phyloP scores from a whole-genome alignment of 2,888 invertebrate species.

The Sclerodermus sp. region DNA sequence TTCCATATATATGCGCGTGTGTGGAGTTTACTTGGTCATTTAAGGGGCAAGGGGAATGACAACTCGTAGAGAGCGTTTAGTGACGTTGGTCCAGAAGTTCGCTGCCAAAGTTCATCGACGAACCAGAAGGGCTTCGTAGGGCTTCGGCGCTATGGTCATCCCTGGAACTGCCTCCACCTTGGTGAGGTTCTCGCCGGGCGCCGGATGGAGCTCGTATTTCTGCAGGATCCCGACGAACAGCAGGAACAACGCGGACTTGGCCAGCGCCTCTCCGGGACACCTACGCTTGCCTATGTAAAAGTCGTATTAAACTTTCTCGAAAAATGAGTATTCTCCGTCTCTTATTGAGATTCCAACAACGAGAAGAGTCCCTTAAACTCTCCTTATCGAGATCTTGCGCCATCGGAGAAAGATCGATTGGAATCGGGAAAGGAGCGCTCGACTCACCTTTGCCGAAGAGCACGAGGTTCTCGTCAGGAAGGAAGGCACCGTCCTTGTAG shows the following conservation, averaged over 20 bases:
- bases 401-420: background rate
- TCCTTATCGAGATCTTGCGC: too few species aligned
- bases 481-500: constrained; percentile 48
- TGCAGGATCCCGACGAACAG: constrained; percentile 66
- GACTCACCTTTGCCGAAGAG: constrained; percentile 56
- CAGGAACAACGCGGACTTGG: constrained; percentile 65
- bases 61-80: too few species aligned
- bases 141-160: constrained; percentile 62
- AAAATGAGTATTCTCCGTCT: too few species aligned
- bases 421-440: too few species aligned
- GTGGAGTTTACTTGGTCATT: too few species aligned
- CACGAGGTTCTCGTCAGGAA: constrained; percentile 45
- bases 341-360: too few species aligned
- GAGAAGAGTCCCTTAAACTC: too few species aligned
- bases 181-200: constrained; percentile 54
- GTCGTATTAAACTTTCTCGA: too few species aligned
- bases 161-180: constrained; percentile 60
- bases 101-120: constrained; percentile 27
- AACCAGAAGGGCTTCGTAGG: constrained; percentile 59
- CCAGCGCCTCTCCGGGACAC: constrained; percentile 69
- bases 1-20: too few species aligned
- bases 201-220: constrained; percentile 59
- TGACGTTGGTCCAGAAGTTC: too few species aligned
- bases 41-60: too few species aligned
- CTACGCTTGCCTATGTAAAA: constrained; percentile 65